Evolutionary conservation across 2,113 vertebrate species (phyloP).

Genomic region (Irena cyanogastra): DNA sequence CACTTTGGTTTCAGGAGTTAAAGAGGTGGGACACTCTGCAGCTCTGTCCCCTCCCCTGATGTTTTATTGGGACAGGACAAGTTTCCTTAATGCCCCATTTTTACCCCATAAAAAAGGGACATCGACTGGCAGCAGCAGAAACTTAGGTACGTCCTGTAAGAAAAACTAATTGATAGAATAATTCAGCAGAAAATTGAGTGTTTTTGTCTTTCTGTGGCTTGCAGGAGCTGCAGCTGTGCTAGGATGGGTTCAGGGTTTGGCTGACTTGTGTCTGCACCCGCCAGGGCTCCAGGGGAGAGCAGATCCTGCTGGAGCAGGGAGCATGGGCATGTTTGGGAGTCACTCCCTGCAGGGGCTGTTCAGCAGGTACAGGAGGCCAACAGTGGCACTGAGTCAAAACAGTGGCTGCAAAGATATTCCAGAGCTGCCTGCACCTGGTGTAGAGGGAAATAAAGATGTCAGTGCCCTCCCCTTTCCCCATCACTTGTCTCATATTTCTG

Average conservation of each 20-base stretch:
- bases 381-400: slow-evolving; percentile 52
- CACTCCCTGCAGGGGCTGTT: slow-evolving; percentile 53
- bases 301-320: slow-evolving; percentile 8
- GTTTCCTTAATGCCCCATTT: not conserved
- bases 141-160: fast-evolving
- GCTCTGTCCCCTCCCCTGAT: not conserved
- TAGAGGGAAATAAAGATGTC: slow-evolving; percentile 18
- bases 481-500: slow-evolving; percentile 14
- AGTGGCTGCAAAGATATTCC: slow-evolving; percentile 19
- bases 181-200: not conserved
- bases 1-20: not conserved
- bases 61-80: not conserved
- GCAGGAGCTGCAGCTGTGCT: not conserved
- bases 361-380: slow-evolving; percentile 38
- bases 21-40: not conserved
- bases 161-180: fast-evolving
- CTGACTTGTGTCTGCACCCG: not conserved
- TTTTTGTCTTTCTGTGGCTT: not conserved
- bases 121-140: not conserved
- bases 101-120: fast-evolving
- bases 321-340: slow-evolving; percentile 27
- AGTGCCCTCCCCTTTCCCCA: slow-evolving; percentile 35
- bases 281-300: not conserved
- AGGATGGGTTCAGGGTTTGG: not conserved
- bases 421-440: slow-evolving; percentile 53